Evolutionary conservation across 2,113 vertebrate species (phyloP).

Genomic region (Gymnogyps californianus): DNA sequence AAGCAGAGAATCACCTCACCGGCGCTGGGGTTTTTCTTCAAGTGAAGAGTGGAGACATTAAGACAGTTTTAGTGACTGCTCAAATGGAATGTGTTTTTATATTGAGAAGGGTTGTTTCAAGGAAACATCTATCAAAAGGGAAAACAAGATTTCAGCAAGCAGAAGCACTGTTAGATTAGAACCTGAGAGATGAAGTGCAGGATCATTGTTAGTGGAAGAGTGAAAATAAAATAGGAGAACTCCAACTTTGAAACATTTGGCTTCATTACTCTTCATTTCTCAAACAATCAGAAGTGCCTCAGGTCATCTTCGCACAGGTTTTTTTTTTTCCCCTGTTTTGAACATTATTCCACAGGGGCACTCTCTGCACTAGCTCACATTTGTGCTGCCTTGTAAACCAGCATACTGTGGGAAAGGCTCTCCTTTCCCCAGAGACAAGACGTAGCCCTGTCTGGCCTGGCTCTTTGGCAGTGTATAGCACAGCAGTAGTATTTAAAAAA

Average conservation of each 20-base stretch:
- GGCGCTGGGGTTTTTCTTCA: neutral
- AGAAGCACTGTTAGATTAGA: slow-evolving; percentile 9
- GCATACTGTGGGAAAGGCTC: neutral
- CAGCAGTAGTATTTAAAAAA: neutral
- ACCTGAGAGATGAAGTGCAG: neutral
- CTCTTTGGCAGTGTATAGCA: neutral
- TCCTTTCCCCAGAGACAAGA: neutral
- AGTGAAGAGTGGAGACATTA: neutral
- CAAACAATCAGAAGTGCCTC: slow-evolving; percentile 9
- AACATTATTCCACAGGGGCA: neutral
- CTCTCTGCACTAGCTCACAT: neutral
- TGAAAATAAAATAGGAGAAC: slow-evolving; percentile 18
- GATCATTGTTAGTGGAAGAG: neutral
- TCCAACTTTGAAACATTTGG: slow-evolving; percentile 30
- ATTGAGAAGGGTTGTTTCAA: slow-evolving; percentile 23
- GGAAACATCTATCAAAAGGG: slow-evolving; percentile 44
- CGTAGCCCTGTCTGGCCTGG: neutral
- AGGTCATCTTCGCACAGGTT: neutral
- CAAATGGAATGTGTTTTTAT: slow-evolving; percentile 31
- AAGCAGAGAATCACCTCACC: neutral
- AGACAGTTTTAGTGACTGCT: slow-evolving; percentile 37
- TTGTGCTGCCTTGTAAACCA: neutral
- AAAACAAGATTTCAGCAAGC: neutral
- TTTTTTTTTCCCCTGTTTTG: neutral
- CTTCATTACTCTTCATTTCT: slow-evolving; percentile 36